Evolutionary conservation across 1,140 invertebrate genomes (phyloP).

Genomic region (Portunus trituberculatus): DNA sequence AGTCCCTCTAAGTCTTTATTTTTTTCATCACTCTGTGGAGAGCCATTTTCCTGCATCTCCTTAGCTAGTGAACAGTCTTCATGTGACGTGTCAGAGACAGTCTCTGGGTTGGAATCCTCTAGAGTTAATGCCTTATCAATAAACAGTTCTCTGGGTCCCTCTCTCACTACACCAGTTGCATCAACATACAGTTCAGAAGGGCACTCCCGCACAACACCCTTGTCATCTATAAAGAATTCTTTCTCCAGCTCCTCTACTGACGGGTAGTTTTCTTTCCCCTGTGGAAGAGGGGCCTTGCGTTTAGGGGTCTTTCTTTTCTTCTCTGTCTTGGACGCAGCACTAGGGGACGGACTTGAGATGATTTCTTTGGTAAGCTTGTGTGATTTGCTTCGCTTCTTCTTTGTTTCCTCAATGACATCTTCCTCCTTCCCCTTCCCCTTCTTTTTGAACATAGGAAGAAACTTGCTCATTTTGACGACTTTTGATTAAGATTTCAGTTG

Average conservation of each 20-base stretch:
- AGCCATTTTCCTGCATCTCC: not conserved
- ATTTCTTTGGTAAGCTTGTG: not conserved
- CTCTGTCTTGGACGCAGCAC: slow-evolving; percentile 4
- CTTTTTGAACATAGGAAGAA: slow-evolving; percentile 63
- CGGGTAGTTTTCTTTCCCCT: slow-evolving; percentile 21
- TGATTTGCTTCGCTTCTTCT: slow-evolving; percentile 21
- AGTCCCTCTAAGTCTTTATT: not conserved
- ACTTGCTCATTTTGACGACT: slow-evolving; percentile 58
- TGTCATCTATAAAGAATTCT: slow-evolving; percentile 58
- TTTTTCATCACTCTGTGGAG: not conserved
- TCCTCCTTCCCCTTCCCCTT: slow-evolving; percentile 51
- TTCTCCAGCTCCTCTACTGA: not conserved
- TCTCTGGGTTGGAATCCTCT: not conserved
- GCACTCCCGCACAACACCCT: not conserved
- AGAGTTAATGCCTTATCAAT: not conserved
- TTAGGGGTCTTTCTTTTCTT: slow-evolving; percentile 48
- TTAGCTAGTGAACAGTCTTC: not conserved
- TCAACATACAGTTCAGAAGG: slow-evolving; percentile 30
- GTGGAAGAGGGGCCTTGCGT: not conserved
- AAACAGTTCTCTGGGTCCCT: slow-evolving; percentile 37
- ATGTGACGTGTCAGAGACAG: not conserved
- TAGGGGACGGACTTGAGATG: not conserved
- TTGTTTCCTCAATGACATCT: not conserved
- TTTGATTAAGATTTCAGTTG: not conserved
- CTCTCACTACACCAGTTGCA: slow-evolving; percentile 1